phyloP scores from a whole-genome alignment of 2,113 vertebrate genomes.

The Origma solitaria region DNA sequence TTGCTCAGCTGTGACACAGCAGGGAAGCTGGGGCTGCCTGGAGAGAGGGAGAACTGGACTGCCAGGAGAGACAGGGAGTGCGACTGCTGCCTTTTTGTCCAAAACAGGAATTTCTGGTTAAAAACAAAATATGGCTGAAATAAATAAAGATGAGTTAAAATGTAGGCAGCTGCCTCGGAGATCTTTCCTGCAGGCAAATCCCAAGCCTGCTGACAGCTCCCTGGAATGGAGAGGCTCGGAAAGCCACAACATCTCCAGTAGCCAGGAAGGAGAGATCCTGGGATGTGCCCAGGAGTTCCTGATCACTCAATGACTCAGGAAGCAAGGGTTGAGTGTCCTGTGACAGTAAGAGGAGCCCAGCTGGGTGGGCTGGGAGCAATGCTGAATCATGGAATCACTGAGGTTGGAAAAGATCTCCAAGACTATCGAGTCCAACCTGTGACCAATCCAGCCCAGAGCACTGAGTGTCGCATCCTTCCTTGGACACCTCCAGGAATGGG shows the following conservation, averaged over 20 bases:
- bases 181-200: not conserved
- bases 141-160: not conserved
- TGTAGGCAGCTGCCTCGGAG: not conserved
- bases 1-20: not conserved
- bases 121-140: not conserved
- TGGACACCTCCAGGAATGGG: not conserved
- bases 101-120: not conserved
- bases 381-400: not conserved
- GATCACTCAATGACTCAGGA: accelerated
- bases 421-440: accelerated
- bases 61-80: not conserved
- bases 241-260: not conserved
- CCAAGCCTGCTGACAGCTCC: constrained; percentile 26
- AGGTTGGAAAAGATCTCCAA: not conserved
- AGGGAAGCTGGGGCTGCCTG: not conserved
- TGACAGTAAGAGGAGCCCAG: not conserved
- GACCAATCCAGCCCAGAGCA: accelerated
- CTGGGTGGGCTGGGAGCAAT: not conserved
- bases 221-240: not conserved
- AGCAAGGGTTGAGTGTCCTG: accelerated
- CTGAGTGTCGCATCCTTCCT: accelerated
- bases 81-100: not conserved
- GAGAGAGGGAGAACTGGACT: not conserved
- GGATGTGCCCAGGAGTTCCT: not conserved
- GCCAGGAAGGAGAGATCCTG: not conserved